Conservation (phyloP, 2,797 vertebrate genomes). For the Anomalospiza imberbis region DNA sequence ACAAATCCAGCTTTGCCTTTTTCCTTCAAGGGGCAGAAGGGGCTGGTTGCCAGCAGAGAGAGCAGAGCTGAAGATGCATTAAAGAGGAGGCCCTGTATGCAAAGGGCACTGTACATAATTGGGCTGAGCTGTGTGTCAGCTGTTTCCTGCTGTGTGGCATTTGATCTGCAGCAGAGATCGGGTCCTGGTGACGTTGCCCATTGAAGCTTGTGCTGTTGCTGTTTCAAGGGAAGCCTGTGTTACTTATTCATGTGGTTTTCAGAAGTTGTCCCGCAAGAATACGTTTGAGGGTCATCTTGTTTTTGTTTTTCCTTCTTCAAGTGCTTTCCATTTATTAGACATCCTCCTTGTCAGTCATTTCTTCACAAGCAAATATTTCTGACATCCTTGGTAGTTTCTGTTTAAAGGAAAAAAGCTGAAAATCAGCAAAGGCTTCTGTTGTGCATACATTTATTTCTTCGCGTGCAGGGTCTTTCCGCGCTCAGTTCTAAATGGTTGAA, state of each 20-base stretch:
- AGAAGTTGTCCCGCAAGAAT: background rate
- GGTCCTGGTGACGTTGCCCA: background rate
- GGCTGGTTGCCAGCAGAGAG: background rate
- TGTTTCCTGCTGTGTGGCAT: slow-evolving; percentile 47
- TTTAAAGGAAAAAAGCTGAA: background rate
- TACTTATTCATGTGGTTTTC: slow-evolving; percentile 44
- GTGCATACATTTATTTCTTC: background rate
- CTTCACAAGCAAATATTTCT: background rate
- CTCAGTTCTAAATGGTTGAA: slow-evolving; percentile 11
- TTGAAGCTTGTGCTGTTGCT: slow-evolving; percentile 27
- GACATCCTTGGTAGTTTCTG: background rate
- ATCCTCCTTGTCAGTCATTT: background rate
- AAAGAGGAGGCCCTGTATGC: background rate
- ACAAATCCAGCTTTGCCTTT: background rate
- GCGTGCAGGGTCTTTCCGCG: slow-evolving; percentile 10
- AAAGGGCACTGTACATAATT: background rate
- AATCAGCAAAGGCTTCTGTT: background rate
- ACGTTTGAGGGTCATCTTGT: background rate
- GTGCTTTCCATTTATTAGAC: background rate
- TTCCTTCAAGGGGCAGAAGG: background rate
- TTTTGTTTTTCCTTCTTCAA: slow-evolving; percentile 17
- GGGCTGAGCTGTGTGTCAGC: slow-evolving; percentile 27
- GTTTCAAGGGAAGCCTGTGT: slow-evolving; percentile 18
- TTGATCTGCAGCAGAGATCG: slow-evolving; percentile 45
- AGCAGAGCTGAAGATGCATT: background rate